These are phyloP conservation scores for Atherix ibis DNA, from an alignment of 2,888 invertebrate genomes.

Conservation along the genomic window DNA sequence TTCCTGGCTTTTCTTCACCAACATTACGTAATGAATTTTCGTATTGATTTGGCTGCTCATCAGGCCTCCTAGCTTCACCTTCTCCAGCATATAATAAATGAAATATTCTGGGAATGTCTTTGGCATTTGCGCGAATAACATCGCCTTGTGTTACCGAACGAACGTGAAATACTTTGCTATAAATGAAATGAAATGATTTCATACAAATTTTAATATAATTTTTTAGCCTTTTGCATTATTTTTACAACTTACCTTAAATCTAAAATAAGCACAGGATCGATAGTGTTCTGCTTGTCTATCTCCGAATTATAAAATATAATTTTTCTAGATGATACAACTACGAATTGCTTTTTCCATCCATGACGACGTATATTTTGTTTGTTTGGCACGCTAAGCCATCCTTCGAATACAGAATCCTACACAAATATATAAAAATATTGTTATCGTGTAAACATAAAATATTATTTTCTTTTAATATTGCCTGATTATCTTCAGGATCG, in stretches of 20 bases:
- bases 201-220: not conserved
- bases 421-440: not conserved
- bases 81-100: constrained; percentile 93
- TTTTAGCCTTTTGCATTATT: not conserved
- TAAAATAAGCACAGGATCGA: constrained; percentile 81
- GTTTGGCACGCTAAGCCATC: constrained; percentile 90
- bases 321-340: constrained; percentile 90
- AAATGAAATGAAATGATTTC: constrained; percentile 9
- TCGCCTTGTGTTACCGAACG: constrained; percentile 97
- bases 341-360: constrained; percentile 95
- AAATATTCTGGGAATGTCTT: constrained; percentile 98
- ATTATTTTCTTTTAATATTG: constrained; percentile 12
- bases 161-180: constrained; percentile 96
- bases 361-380: constrained; percentile 90
- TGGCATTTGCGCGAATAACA: constrained; percentile 95
- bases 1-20: constrained; percentile 30
- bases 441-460: not conserved
- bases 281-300: constrained; percentile 79
- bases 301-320: constrained; percentile 95
- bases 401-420: constrained; percentile 69
- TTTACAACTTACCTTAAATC: constrained; percentile 68
- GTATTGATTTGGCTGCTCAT: constrained; percentile 42
- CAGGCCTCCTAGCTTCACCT: constrained; percentile 75
- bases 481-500: constrained; percentile 54
- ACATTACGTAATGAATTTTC: constrained; percentile 37